These are phyloP conservation scores for Penaeus monodon DNA, from an alignment of 2,888 invertebrate species.

Conservation along the genomic window DNA sequence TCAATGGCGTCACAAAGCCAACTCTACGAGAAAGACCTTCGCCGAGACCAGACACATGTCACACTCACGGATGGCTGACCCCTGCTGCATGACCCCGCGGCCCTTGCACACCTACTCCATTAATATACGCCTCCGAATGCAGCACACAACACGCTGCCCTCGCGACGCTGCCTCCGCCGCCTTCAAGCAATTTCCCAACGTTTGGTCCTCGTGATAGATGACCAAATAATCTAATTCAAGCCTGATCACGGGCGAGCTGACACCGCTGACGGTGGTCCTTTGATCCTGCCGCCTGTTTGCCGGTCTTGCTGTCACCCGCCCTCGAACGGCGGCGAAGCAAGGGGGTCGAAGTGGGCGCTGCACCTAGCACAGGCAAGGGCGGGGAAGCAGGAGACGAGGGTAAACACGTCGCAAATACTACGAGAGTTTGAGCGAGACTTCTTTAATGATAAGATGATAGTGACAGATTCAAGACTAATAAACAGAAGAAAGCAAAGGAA, in stretches of 20 bases:
- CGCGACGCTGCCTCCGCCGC: constrained; percentile 13
- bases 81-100: too few relatives aligned
- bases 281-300: constrained; percentile 21
- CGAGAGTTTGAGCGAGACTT: background rate
- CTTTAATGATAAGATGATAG: background rate
- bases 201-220: constrained; percentile 36
- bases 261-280: constrained; percentile 28
- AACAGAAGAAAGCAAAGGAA: too few relatives aligned
- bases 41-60: too few relatives aligned
- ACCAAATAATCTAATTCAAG: constrained; percentile 46
- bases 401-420: too few relatives aligned
- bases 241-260: constrained; percentile 30
- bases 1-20: too few relatives aligned
- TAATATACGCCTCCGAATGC: background rate
- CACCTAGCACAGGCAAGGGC: too few relatives aligned
- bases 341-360: background rate
- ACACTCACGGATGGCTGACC: too few relatives aligned
- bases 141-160: background rate
- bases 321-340: background rate
- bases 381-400: too few relatives aligned
- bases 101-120: too few relatives aligned
- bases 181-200: constrained; percentile 4
- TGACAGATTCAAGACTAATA: too few relatives aligned
- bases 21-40: too few relatives aligned
- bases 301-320: background rate